phyloP scores from a whole-genome alignment of 2,797 vertebrate genomes.

The Clarias fuscus region DNA sequence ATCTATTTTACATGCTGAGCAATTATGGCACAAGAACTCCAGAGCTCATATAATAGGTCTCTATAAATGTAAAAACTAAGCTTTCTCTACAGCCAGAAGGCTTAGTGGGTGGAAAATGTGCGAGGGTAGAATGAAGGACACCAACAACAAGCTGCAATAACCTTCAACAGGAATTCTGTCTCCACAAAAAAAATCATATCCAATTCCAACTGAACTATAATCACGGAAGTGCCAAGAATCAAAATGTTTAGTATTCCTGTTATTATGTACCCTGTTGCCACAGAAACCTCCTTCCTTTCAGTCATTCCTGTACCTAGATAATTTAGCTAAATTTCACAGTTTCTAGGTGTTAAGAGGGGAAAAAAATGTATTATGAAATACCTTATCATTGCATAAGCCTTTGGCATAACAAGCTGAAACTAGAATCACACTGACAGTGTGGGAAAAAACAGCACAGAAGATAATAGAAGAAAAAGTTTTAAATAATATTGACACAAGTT shows the following conservation, averaged over 20 bases:
- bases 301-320: neutral
- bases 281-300: neutral
- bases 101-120: conserved; percentile 4
- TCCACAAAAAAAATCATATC: conserved; percentile 56
- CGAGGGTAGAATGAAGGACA: neutral
- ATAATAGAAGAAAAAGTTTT: neutral
- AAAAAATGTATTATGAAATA: neutral
- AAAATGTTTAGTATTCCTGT: neutral
- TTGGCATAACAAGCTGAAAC: neutral
- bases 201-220: conserved; percentile 60
- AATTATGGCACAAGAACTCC: conserved; percentile 53
- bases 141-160: conserved; percentile 57
- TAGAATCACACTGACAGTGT: neutral
- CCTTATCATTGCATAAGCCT: neutral
- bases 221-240: neutral
- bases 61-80: conserved; percentile 36
- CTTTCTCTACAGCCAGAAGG: conserved; percentile 4
- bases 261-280: neutral
- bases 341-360: neutral
- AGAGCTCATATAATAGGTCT: conserved; percentile 63
- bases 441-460: neutral
- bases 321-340: neutral
- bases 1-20: conserved; percentile 30
- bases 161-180: conserved; percentile 59
- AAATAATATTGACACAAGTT: neutral